These are phyloP conservation scores for Brenthis daphne DNA, from an alignment of 2,888 invertebrate genomes.

Conservation along the genomic window DNA sequence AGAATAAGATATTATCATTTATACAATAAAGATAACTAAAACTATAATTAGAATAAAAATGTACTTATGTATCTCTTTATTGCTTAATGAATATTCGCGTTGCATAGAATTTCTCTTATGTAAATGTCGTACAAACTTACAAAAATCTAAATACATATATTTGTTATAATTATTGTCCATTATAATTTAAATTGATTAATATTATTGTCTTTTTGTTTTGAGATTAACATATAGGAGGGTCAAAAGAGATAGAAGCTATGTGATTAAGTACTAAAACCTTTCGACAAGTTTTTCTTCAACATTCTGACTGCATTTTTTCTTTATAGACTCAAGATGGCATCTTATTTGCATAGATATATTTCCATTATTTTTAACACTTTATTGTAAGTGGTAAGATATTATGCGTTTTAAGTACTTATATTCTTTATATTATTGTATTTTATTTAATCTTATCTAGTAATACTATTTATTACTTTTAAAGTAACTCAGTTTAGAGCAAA, in stretches of 20 bases:
- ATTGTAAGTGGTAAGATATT: too few relatives aligned
- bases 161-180: constrained; percentile 5
- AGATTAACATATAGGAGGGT: background rate
- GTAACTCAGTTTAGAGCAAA: too few relatives aligned
- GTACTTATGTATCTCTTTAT: background rate
- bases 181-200: background rate
- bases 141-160: background rate
- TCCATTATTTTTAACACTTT: too few relatives aligned
- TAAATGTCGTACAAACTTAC: background rate
- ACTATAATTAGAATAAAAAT: constrained; percentile 12
- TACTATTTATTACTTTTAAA: too few relatives aligned
- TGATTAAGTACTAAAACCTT: background rate
- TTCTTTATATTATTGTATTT: too few relatives aligned
- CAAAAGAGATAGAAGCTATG: background rate
- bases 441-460: too few relatives aligned
- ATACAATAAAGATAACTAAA: background rate
- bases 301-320: too few relatives aligned
- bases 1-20: background rate
- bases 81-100: background rate
- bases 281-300: too few relatives aligned
- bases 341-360: too few relatives aligned
- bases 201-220: constrained; percentile 7
- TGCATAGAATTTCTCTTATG: background rate
- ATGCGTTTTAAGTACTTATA: too few relatives aligned
- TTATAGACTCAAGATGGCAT: too few relatives aligned